Conservation (phyloP, 2,113 vertebrate genomes). For the Phycodurus eques region DNA sequence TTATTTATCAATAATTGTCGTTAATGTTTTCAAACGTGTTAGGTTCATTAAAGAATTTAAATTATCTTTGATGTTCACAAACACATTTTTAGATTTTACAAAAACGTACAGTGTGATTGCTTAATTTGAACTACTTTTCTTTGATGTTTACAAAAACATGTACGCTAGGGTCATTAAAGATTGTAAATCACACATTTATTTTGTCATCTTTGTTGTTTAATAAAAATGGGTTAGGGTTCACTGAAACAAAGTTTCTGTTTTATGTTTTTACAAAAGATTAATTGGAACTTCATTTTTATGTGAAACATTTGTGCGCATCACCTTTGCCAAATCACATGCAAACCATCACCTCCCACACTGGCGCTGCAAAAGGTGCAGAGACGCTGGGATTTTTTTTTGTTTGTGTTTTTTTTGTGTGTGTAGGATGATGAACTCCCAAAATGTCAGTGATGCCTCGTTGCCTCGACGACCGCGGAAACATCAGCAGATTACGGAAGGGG, state of each 20-base stretch:
- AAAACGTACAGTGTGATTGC: too few relatives aligned
- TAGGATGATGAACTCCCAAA: background rate
- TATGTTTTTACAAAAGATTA: too few relatives aligned
- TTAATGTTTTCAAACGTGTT: background rate
- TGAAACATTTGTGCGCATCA: background rate
- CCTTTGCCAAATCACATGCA: background rate
- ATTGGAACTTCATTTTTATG: too few relatives aligned
- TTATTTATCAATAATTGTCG: background rate
- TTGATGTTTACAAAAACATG: background rate
- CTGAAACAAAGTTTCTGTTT: too few relatives aligned
- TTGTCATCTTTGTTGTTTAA: too few relatives aligned
- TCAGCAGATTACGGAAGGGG: background rate
- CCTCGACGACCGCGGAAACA: background rate
- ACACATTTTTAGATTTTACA: too few relatives aligned
- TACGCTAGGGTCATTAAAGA: too few relatives aligned
- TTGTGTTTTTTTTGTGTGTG: background rate
- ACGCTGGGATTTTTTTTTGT: background rate
- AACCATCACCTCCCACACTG: background rate
- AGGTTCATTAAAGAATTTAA: background rate
- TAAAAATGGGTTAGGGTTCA: too few relatives aligned
- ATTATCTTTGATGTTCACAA: background rate
- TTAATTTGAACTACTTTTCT: background rate
- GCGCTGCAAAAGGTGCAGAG: background rate
- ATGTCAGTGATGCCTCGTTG: background rate
- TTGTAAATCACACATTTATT: too few relatives aligned